Evolutionary conservation across 2,888 invertebrate genomes (phyloP), one percentile per base, ranked within the genome.

Genomic region (Hecatera dysodea): DNA sequence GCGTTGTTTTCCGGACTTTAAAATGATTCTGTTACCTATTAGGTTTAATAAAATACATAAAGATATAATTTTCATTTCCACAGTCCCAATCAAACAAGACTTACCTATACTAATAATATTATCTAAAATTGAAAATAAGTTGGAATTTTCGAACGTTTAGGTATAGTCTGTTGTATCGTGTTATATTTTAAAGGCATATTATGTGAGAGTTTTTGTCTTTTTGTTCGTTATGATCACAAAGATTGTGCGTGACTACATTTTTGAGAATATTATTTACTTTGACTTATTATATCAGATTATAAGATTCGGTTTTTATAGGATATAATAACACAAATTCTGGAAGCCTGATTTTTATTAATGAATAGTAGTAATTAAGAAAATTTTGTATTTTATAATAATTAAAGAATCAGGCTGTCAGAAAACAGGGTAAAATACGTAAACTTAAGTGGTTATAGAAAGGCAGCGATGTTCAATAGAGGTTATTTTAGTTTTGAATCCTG

Each of bases 201-300:
- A 85, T 87, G 87, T 86, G 79, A 83, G 83, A 83, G 82, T 81
- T 85, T 84, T 86, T 88, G 86, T 86, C 74, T 82, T 89, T 84
- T 76, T 77, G 74, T 78, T 83, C 57, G 36, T 67, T 68, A 61
- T 52, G 79, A 93, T 93, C 92, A 93, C 92, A 92, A 88, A 68
- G 65, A 88, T 93, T 94, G 94, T 94, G 94, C 94, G 93, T 91
- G 87, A 91, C 89, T 87, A 89, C 87, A 72, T 67, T 70, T 78
- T 61, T 56, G 74, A 72, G 68, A 72, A 74, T 73, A 71, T 39
- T 24, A 73, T 65, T 70, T 66, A 66, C 17, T 50, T 50, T 44
- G 29, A 64, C 29, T 55, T 71, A 64, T 60, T 66, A 67, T 50
- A 52, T 72, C 22, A 57, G 63, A 59, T 56, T 82, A 53, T 60